These are phyloP conservation scores for Euwallacea fornicatus DNA, from an alignment of 1,140 invertebrate genomes.

Conservation along the genomic window DNA sequence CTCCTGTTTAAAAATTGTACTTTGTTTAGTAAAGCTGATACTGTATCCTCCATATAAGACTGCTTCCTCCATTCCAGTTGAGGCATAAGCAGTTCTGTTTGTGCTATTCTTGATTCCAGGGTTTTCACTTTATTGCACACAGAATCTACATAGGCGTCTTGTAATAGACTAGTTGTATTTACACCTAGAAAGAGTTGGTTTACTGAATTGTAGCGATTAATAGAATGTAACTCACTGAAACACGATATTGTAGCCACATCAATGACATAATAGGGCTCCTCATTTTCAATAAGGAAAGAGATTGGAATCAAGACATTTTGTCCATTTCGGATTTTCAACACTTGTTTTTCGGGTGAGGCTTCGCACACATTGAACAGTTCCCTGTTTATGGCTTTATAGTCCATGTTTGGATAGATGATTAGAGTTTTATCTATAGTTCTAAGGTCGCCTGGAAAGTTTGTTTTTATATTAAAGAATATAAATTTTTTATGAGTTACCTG, in stretches of 20 bases:
- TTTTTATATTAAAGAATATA: background rate
- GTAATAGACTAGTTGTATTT: conserved; percentile 45
- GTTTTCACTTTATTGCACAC: conserved; percentile 48
- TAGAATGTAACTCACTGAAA: conserved; percentile 35
- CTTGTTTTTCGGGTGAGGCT: conserved; percentile 45
- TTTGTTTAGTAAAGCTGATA: conserved; percentile 45
- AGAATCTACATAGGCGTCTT: conserved; percentile 53
- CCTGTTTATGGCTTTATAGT: conserved; percentile 44
- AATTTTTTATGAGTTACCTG: conserved; percentile 35
- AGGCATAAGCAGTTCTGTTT: conserved; percentile 49
- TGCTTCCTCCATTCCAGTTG: conserved; percentile 50
- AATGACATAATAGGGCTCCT: conserved; percentile 39
- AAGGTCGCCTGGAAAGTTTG: conserved; percentile 38
- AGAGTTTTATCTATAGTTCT: conserved; percentile 39
- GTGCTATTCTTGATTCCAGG: conserved; percentile 49
- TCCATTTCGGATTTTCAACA: conserved; percentile 50
- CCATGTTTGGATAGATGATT: conserved; percentile 43
- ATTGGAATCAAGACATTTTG: conserved; percentile 47
- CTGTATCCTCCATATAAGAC: conserved; percentile 50
- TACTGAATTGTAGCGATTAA: background rate
- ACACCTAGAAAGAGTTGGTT: conserved; percentile 36
- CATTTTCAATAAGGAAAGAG: conserved; percentile 45
- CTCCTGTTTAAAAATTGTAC: conserved; percentile 50
- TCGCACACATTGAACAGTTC: conserved; percentile 46
- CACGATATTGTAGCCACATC: conserved; percentile 44